These are phyloP conservation scores for Gastracanthus pulcherrimus DNA, from an alignment of 2,888 invertebrate species.

Conservation along the genomic window DNA sequence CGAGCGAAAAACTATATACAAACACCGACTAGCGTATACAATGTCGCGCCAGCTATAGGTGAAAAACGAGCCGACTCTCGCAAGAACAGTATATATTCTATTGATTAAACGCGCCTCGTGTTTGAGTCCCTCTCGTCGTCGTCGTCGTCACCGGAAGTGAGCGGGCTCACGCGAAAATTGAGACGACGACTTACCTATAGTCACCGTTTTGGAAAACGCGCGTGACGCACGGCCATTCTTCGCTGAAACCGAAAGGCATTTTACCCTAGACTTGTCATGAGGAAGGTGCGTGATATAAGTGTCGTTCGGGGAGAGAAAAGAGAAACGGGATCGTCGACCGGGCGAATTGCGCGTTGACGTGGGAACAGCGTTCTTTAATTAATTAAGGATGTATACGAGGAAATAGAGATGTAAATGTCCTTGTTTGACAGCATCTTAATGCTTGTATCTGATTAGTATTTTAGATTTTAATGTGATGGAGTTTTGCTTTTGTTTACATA, in stretches of 20 bases:
- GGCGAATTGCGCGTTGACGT: too few species aligned
- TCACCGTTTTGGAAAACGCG: not conserved
- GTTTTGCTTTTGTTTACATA: too few species aligned
- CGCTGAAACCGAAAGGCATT: not conserved
- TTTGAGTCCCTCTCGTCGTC: not conserved
- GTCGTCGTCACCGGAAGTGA: not conserved
- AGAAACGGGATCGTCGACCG: too few species aligned
- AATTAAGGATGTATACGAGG: too few species aligned
- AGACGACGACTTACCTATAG: too few species aligned
- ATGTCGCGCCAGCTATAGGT: too few species aligned
- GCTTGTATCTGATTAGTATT: too few species aligned
- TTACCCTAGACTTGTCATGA: too few species aligned
- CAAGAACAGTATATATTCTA: not conserved
- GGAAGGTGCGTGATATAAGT: not conserved
- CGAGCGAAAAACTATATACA: not conserved
- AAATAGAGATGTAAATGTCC: too few species aligned
- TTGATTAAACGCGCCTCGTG: not conserved
- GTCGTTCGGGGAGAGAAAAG: not conserved
- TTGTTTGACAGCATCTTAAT: too few species aligned
- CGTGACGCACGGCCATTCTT: not conserved
- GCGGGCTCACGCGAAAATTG: not conserved
- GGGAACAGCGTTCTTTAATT: too few species aligned
- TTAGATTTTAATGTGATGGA: too few species aligned
- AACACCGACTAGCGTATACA: not conserved
- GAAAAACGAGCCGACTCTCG: not conserved